Evolutionary conservation across 2,888 invertebrate genomes (phyloP).

Genomic region (Xiphydria camelus): DNA sequence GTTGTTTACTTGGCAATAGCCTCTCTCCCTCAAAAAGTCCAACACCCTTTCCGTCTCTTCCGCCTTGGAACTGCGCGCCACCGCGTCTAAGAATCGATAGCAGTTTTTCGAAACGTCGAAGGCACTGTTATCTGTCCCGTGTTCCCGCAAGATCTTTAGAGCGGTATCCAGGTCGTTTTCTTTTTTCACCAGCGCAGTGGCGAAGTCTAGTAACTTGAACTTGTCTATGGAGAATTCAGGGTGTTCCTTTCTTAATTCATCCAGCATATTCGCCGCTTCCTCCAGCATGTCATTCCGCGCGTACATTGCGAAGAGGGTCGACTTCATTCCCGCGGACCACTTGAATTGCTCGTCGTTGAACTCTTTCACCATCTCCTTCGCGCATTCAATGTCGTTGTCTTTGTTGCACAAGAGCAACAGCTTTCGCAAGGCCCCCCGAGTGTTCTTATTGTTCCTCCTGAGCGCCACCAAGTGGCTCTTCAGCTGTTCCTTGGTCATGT

Average conservation of each 20-base stretch:
- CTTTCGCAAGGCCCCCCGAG: constrained; percentile 67
- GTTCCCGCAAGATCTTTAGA: constrained; percentile 60
- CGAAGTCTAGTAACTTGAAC: constrained; percentile 69
- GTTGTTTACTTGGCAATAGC: constrained; percentile 65
- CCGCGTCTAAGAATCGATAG: constrained; percentile 64
- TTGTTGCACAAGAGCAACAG: constrained; percentile 65
- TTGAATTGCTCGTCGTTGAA: constrained; percentile 59
- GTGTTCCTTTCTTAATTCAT: constrained; percentile 60
- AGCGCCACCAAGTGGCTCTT: constrained; percentile 69
- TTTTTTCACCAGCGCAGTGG: constrained; percentile 63
- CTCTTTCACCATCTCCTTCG: constrained; percentile 61
- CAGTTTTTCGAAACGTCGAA: constrained; percentile 60
- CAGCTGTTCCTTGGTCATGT: constrained; percentile 67
- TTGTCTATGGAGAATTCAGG: constrained; percentile 67
- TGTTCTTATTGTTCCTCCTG: constrained; percentile 69
- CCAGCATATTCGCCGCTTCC: constrained; percentile 61
- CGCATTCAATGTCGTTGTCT: constrained; percentile 62
- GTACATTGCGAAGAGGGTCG: constrained; percentile 66
- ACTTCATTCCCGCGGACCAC: constrained; percentile 67
- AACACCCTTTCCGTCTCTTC: constrained; percentile 61
- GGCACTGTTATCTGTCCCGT: constrained; percentile 29
- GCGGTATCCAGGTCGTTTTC: constrained; percentile 57
- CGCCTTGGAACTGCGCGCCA: constrained; percentile 55
- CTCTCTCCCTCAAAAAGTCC: constrained; percentile 58
- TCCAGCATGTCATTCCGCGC: constrained; percentile 63